Conservation (phyloP, 2,797 vertebrate species). For the Nyctalus aviator region DNA sequence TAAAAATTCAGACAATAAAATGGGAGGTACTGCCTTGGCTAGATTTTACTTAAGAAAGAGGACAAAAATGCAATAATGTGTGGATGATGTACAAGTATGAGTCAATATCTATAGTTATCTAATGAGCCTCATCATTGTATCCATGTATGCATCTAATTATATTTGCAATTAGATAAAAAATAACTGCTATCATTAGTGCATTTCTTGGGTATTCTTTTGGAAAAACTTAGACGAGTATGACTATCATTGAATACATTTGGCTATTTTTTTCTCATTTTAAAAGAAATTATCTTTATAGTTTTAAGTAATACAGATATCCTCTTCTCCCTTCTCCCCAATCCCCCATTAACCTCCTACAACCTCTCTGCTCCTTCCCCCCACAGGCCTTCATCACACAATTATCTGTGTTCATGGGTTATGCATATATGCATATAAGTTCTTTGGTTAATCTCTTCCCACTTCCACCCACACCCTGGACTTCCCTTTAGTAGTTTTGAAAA, state of each 20-base stretch:
- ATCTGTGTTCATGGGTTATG: too few species aligned
- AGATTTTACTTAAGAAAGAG: neutral
- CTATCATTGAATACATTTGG: neutral
- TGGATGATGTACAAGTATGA: neutral
- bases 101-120: neutral
- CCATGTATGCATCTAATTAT: neutral
- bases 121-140: neutral
- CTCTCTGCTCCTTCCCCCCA: too few species aligned
- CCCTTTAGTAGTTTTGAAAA: neutral
- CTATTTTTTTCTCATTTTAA: too few species aligned
- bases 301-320: too few species aligned
- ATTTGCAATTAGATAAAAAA: neutral
- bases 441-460: too few species aligned
- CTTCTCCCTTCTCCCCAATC: too few species aligned
- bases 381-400: too few species aligned
- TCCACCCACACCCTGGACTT: too few species aligned
- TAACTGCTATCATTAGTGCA: neutral
- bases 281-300: too few species aligned
- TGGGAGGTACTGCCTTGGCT: rapidly evolving
- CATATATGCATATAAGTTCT: too few species aligned
- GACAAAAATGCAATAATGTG: neutral
- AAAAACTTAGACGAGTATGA: neutral
- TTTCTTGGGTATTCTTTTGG: neutral
- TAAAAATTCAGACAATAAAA: slow-evolving; percentile 17
- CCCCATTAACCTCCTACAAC: too few species aligned